These are phyloP conservation scores for Caenorhabditis elegans DNA, from an alignment of 1,140 invertebrate genomes.

Conservation along the genomic window WBcel235 BX284606.5:6598001-6598500, in stretches of 20 bases:
- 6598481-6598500: neutral
- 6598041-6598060: neutral
- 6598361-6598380: no score
- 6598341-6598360: neutral
- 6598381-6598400: neutral
- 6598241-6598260: neutral
- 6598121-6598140: neutral
- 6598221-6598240: neutral
- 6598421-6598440: slow-evolving; percentile 3
- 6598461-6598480: slow-evolving; percentile 6
- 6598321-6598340: slow-evolving; percentile 20
- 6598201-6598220: neutral
- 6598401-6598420: neutral
- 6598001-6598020: no score
- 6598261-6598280: neutral
- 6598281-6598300: neutral
- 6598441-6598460: neutral
- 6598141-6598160: neutral
- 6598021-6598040: no score
- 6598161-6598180: no score
- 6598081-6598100: neutral
- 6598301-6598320: neutral
- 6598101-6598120: neutral
- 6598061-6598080: slow-evolving; percentile 1
- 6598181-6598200: neutral